Evolutionary conservation across 1,140 invertebrate genomes (phyloP), one percentile per base, ranked within the genome.

Genomic region (Euschistus heros): DNA sequence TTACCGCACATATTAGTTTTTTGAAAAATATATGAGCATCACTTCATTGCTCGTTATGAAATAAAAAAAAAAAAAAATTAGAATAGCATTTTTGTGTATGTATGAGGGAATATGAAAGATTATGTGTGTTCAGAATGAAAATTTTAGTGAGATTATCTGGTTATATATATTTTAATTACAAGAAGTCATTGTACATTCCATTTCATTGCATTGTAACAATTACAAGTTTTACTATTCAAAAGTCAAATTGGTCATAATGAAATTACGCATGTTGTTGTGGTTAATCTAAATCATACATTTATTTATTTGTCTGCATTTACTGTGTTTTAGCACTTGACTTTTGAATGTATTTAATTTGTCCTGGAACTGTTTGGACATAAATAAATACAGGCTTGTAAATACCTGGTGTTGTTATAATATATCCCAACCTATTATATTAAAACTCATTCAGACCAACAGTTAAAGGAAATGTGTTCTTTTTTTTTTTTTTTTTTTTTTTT

Each of bases 1-100:
- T 64, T 64, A 63, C 63, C 50, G 63, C 63, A 64, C 63, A 30
- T 63, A 50, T 42, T 50, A 27, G 46, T 30, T 42, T 46, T 46
- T 63, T 46, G n/a, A 46, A 63, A 33, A 62, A 46, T 63, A 50
- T 50, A 63, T 26, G 37, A 63, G 62, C 62, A 44, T 26, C 62
- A 63, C 62, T 47, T 27, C 50, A 46, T 27, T 63, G 62, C 62
- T 63, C 62, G 62, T 47, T 63, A 47, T 50, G 20, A 24, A 46
- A 62, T 37, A 5, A 14, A 24, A 20, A 42, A 42, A 46, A 46
- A 63, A 46, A 63, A 57, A 54, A 10, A 54, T 57, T 57, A 57
- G 54, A 24, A 17, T 57, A 57, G 54, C 2, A 57, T 24, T 17
- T 24, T 57, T 57, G 18, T 57, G 54, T 24, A 57, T 57, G 54